These are phyloP conservation scores for Butorides virescens DNA, from an alignment of 2,113 vertebrate species.

Conservation along the genomic window DNA sequence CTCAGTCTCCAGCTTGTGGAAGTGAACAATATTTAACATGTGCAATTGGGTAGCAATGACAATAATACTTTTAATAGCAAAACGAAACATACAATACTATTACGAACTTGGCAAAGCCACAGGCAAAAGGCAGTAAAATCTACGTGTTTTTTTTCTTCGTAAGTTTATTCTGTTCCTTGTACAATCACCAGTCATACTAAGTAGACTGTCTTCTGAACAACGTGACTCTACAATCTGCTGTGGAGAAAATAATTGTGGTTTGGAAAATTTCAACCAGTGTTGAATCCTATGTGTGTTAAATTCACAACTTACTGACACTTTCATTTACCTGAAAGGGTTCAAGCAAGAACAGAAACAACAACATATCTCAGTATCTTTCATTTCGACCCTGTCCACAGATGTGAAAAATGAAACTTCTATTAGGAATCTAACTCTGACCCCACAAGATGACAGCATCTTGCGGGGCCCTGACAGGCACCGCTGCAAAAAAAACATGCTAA, in stretches of 20 bases:
- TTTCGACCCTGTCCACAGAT: not conserved
- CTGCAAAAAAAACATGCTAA: not conserved
- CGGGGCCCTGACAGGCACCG: not conserved
- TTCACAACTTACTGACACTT: not conserved
- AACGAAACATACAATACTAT: not conserved
- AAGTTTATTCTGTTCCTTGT: not conserved
- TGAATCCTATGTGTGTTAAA: not conserved
- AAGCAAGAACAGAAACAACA: not conserved
- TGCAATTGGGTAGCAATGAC: not conserved
- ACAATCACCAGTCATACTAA: not conserved
- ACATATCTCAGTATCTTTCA: not conserved
- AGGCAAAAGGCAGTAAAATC: not conserved
- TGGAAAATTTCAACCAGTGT: not conserved
- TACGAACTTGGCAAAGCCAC: not conserved
- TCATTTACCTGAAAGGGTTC: not conserved
- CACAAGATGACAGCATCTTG: not conserved
- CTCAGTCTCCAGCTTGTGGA: not conserved
- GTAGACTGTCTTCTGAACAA: not conserved
- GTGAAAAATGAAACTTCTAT: not conserved
- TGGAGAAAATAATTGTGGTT: not conserved
- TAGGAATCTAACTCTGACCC: not conserved
- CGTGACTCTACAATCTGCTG: fast-evolving
- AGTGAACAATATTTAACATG: not conserved
- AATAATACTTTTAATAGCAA: not conserved
- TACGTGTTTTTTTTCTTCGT: not conserved